Conservation (phyloP, 2,113 vertebrate genomes). For the Leuciscus idus region DNA sequence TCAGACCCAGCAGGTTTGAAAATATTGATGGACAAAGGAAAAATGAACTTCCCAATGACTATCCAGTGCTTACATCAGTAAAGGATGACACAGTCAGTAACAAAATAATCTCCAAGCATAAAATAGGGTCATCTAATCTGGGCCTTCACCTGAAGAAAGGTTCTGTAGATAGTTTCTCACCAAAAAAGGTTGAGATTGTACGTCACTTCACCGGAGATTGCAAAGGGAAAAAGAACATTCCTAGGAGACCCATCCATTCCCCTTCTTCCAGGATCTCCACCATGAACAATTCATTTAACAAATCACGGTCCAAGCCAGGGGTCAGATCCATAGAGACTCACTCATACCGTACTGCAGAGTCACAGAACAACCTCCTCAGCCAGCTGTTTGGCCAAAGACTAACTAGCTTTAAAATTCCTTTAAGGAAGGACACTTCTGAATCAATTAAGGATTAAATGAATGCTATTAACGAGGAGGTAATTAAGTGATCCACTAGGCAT, state of each 20-base stretch:
- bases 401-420: slow-evolving; percentile 98
- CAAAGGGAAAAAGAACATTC: slow-evolving; percentile 80
- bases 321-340: slow-evolving; percentile 75
- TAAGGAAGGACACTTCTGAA: slow-evolving; percentile 91
- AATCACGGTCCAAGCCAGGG: slow-evolving; percentile 74
- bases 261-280: slow-evolving; percentile 81
- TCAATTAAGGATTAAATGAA: slow-evolving; percentile 74
- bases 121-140: slow-evolving; percentile 60
- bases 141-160: slow-evolving; percentile 76
- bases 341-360: slow-evolving; percentile 88
- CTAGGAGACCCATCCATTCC: slow-evolving; percentile 77
- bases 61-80: slow-evolving; percentile 77
- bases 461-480: slow-evolving; percentile 72
- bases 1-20: slow-evolving; percentile 72
- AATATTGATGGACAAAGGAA: slow-evolving; percentile 68
- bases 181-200: slow-evolving; percentile 78
- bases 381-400: slow-evolving; percentile 97
- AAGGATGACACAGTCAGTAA: slow-evolving; percentile 82
- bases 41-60: slow-evolving; percentile 73
- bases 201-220: slow-evolving; percentile 76
- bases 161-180: slow-evolving; percentile 75
- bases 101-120: slow-evolving; percentile 78
- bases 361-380: slow-evolving; percentile 94
- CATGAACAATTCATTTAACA: slow-evolving; percentile 78
- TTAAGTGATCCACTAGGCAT: slow-evolving; percentile 67